Percentiles rank a stretch among this genome's conserved stretches.
These are phyloP conservation scores for Odontophorus gujanensis DNA, from an alignment of 2,113 vertebrate species.

Conservation along the genomic window DNA sequence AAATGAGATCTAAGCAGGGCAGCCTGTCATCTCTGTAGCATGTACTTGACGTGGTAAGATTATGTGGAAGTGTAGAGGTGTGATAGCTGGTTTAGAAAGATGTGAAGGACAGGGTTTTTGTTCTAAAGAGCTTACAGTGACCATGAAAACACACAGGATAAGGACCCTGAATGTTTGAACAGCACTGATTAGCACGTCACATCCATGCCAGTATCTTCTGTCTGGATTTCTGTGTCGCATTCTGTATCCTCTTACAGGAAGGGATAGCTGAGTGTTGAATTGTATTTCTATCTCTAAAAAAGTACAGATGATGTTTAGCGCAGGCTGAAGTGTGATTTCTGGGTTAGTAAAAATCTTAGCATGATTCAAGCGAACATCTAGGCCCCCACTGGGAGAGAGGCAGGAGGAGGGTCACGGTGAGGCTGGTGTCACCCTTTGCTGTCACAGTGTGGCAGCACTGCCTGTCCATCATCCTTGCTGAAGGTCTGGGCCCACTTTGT, in stretches of 20 bases:
- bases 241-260: background rate
- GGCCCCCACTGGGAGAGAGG: background rate
- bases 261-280: slow-evolving; percentile 11
- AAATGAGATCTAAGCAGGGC: slow-evolving; percentile 33
- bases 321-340: slow-evolving; percentile 10
- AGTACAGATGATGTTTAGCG: background rate
- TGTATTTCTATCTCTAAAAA: slow-evolving; percentile 42
- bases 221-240: background rate
- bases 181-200: slow-evolving; percentile 30
- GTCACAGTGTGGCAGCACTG: background rate
- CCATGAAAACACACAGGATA: slow-evolving; percentile 32
- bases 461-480: background rate
- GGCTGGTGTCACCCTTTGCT: background rate
- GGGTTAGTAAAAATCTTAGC: background rate
- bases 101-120: background rate
- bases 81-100: slow-evolving; percentile 49
- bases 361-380: background rate
- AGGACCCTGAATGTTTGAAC: background rate
- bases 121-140: slow-evolving; percentile 46
- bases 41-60: slow-evolving; percentile 16
- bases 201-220: slow-evolving; percentile 8
- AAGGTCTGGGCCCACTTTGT: background rate
- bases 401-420: background rate
- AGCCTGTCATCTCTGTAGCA: slow-evolving; percentile 25
- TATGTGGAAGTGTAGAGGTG: slow-evolving; percentile 43